A percentile compares a stretch with the other conserved stretches of the same genome.
Conservation (phyloP, 1,140 invertebrate species). For the Heliconius himera region DNA sequence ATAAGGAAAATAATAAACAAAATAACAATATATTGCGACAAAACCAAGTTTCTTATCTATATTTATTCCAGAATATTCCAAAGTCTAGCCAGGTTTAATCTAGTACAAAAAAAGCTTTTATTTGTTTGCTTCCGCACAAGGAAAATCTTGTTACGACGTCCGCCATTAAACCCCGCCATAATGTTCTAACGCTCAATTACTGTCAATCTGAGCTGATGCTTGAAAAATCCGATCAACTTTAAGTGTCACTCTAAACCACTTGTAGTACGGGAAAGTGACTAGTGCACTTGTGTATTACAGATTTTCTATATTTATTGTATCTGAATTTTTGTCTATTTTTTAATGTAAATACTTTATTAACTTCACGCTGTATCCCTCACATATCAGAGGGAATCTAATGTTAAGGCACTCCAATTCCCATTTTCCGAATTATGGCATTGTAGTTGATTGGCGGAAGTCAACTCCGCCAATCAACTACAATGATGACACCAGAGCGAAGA, state of each 20-base stretch:
- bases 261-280: background rate
- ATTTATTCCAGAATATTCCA: background rate
- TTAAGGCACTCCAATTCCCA: no score
- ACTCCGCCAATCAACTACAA: no score
- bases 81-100: background rate
- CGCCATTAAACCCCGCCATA: conserved; percentile 26
- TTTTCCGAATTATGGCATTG: no score
- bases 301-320: background rate
- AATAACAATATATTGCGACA: no score
- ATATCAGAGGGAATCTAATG: no score
- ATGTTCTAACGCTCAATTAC: conserved; percentile 37
- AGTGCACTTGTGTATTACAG: background rate
- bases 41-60: background rate
- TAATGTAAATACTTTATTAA: background rate
- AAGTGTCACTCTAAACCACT: conserved; percentile 15
- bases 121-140: background rate
- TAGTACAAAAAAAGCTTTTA: background rate
- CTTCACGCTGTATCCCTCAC: no score
- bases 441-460: no score
- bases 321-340: background rate
- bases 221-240: conserved; percentile 36
- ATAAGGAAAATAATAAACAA: background rate
- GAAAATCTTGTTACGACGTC: conserved; percentile 7
- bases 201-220: conserved; percentile 38
- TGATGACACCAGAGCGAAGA: no score